Evolutionary conservation across 2,113 vertebrate genomes (phyloP).

Genomic region (Tupaia tana): DNA sequence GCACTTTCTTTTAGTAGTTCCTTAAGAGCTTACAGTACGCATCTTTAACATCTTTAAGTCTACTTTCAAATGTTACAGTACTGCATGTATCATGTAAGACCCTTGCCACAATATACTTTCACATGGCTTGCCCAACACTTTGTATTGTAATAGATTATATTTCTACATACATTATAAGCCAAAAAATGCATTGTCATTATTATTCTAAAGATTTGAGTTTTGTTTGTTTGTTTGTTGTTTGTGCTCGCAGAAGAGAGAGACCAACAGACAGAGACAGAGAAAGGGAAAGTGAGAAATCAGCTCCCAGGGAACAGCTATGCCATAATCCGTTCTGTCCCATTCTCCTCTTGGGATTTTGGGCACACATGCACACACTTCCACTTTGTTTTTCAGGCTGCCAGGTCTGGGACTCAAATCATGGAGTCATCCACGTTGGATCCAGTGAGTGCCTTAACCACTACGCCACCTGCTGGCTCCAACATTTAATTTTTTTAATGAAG

Average conservation of each 20-base stretch:
- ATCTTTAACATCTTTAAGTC: neutral
- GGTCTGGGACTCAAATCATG: no score
- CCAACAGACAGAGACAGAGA: no score
- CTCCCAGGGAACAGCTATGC: no score
- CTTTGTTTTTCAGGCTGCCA: no score
- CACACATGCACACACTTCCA: no score
- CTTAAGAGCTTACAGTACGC: neutral
- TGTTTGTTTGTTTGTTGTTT: no score
- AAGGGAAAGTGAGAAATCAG: no score
- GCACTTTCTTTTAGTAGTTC: neutral
- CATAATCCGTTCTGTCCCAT: no score
- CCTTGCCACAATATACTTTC: neutral
- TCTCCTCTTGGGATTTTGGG: no score
- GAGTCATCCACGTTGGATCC: no score
- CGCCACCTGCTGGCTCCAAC: neutral
- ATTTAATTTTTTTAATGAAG: neutral
- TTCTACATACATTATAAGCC: neutral
- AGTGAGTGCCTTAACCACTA: no score
- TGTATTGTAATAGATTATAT: neutral
- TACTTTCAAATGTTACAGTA: neutral
- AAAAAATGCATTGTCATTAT: neutral
- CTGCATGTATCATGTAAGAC: neutral
- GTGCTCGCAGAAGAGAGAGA: no score
- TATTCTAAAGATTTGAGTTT: neutral
- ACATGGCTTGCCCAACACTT: neutral